These are phyloP conservation scores for Gymnarchus niloticus DNA, from an alignment of 2,113 vertebrate species.

Conservation along the genomic window DNA sequence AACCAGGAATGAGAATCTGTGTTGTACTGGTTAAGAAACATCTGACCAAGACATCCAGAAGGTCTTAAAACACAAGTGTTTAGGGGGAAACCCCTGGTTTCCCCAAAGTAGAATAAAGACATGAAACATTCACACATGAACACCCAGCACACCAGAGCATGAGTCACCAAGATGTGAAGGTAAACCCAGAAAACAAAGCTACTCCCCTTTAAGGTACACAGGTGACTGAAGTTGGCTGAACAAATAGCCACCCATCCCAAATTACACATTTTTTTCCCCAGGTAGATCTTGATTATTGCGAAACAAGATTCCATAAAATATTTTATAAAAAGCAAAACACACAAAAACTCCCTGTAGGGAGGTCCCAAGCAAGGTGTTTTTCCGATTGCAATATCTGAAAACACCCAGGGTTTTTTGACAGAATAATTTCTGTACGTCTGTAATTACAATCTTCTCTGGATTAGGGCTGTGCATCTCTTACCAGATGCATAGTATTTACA, in stretches of 20 bases:
- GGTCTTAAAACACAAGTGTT: too few species aligned
- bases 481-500: not conserved
- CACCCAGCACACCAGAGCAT: not conserved
- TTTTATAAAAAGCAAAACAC: not conserved
- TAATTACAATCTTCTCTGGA: not conserved
- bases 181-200: not conserved
- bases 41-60: not conserved
- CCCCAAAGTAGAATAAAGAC: not conserved
- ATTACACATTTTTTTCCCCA: too few species aligned
- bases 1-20: not conserved
- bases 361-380: not conserved
- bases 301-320: too few species aligned
- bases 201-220: too few species aligned
- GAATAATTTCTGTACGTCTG: not conserved
- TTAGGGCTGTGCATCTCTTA: not conserved
- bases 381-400: not conserved
- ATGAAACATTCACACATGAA: not conserved
- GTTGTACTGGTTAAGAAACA: not conserved
- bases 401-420: not conserved
- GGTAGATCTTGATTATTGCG: too few species aligned
- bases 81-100: too few species aligned
- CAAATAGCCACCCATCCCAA: too few species aligned
- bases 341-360: not conserved
- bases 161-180: not conserved
- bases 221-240: too few species aligned